Base-by-base conservation (phyloP, 1,140 invertebrate genomes). In the Nylanderia fulva region DNA sequence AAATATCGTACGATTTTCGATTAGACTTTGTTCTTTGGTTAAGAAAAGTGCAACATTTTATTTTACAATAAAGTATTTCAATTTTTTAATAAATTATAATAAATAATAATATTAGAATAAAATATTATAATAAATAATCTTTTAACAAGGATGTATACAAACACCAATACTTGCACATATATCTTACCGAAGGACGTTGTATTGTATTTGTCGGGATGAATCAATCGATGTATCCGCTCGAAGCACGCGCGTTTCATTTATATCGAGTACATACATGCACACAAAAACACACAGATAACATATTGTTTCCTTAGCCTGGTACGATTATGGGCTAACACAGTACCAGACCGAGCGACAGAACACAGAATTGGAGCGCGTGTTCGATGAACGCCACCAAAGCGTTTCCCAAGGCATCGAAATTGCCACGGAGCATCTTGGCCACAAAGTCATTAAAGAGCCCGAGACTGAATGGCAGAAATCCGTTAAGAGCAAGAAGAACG, bases 291-390 rank as follows among this genome's bases (percentile, higher is more conserved):
- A 48, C 11, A 0, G 24, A n/a, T 84, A 84, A 92, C 75, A 71
- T 85, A 84, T 86, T 92, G 92, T 92, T 93, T 93, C 86, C 94
- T 91, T 95, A 99, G 98, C 98, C 76, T 99, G 98, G 98, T 99
- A 99, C 95, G 98, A 99, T 95, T 96, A 96, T 92, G 98, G 98
- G 92, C 96, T 98, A 91, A 96, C 96, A 87, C 96, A 96, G 92
- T 98, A 98, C 93, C 98, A 98, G 94, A 96, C 96, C 91, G 97
- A 98, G 91, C 96, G 98, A 83, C 95, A 97, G 95, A 97, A 97
- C 91, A 98, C 97, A 66, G 98, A 99, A 94, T 94, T 98, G 84
- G 97, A 98, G 91, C 96, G 97, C 93, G 96, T 98, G 33, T 98
- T 98, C 92, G 98, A 98, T 93, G 98, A 98, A 93, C 96, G 98